Percentiles rank a stretch among this genome's conserved stretches.
phyloP scores from a whole-genome alignment of 1,140 invertebrate genomes.

The Stenopsyche tienmushanensis region DNA sequence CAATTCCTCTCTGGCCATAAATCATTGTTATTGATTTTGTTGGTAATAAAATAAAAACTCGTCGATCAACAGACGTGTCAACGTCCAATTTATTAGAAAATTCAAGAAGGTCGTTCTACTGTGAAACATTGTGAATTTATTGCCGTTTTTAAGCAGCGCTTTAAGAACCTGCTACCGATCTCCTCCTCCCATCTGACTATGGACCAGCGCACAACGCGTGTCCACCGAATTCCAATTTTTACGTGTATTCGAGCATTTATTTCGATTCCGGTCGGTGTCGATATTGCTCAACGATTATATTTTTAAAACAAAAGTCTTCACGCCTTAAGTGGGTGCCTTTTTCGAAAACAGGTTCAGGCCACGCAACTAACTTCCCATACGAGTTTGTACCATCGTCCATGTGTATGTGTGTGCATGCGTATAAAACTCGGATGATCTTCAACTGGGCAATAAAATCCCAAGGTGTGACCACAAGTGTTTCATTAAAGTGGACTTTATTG shows the following conservation, averaged over 20 bases:
- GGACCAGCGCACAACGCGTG: too few species aligned
- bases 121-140: too few species aligned
- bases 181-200: too few species aligned
- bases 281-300: constrained; percentile 29
- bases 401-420: not conserved
- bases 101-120: too few species aligned
- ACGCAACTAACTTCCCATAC: constrained; percentile 33
- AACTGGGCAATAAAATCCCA: constrained; percentile 36
- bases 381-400: not conserved
- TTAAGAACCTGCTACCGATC: too few species aligned
- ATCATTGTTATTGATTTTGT: too few species aligned
- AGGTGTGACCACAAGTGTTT: constrained; percentile 43
- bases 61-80: too few species aligned
- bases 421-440: constrained; percentile 30
- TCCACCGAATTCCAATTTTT: constrained; percentile 12
- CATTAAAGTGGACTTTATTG: constrained; percentile 42
- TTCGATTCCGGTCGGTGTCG: not conserved
- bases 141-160: too few species aligned
- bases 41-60: too few species aligned
- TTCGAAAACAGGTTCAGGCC: constrained; percentile 30
- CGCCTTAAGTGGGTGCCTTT: constrained; percentile 39
- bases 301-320: constrained; percentile 33
- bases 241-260: not conserved
- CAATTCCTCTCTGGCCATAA: too few species aligned
- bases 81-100: too few species aligned